Evolutionary conservation across 1,140 invertebrate genomes (phyloP), one percentile per base, ranked within the genome.

Genomic region (Diabrotica virgifera): DNA sequence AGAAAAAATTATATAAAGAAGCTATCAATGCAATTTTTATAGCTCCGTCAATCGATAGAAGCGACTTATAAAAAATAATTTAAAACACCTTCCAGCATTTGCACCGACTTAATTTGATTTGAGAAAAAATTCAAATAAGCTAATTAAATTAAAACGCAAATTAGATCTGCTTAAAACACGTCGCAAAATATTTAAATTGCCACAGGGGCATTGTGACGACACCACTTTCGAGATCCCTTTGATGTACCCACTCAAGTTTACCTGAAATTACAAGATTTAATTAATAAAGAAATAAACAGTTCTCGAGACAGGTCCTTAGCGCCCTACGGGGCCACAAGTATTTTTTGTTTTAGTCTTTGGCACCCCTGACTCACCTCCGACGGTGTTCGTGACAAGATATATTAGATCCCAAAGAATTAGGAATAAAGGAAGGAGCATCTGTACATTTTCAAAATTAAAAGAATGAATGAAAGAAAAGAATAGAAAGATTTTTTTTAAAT

Each of bases 191-290:
- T 55, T 55, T 55, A 55, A 55, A 55, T 55, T 55, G 53, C 53
- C 53, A 35, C 53, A 14, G 10, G 13, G 53, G 35, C 12, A 55
- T 36, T 36, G 53, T 24, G 53, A 14, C 53, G 5, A 36, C 8
- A 35, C 6, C 13, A 55, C 53, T 24, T 36, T 55, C 53, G 35
- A 36, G 10, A 14, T 62, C 14, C 60, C 52, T 62, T 55, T 62
- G 60, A 62, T 62, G 60, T 62, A 53, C 9, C 60, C 60, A 62
- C 60, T 62, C 12, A 54, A 37, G 24, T 62, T 53, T 40, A 40
- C 60, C 60, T 53, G 60, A 62, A 62, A 62, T 62, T 62, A 54
- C 60, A 62, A 55, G 60, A 62, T 62, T 62, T 38, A 62, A 62
- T 62, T 62, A 62, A 53, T 53, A 62, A 53, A 62, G 60, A 46